phyloP scores from a whole-genome alignment of 2,888 invertebrate species.

The Strigamia maritima region DNA sequence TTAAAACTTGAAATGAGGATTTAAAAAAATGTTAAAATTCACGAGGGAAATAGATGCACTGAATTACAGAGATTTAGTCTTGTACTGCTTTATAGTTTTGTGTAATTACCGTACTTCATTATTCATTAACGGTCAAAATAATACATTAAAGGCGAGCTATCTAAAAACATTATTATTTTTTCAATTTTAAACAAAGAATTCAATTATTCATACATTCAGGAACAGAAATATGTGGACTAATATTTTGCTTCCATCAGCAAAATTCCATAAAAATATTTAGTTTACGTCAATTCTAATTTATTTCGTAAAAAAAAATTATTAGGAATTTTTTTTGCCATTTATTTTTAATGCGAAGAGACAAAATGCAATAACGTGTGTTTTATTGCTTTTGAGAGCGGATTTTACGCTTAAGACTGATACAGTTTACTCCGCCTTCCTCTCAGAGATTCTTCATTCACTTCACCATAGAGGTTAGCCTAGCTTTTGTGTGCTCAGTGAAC shows the following conservation, averaged over 20 bases:
- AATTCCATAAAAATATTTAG: no score
- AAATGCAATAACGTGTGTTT: constrained; percentile 8
- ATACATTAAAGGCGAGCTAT: no score
- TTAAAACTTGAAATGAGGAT: background rate
- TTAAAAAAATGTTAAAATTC: background rate
- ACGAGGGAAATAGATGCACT: background rate
- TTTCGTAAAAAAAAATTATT: no score
- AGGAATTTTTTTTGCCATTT: background rate
- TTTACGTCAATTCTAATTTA: no score
- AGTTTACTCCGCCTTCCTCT: background rate
- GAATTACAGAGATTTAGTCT: background rate
- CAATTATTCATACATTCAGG: no score
- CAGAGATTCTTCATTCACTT: constrained; percentile 1
- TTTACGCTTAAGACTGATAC: constrained; percentile 5
- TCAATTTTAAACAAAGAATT: no score
- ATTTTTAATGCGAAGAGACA: background rate
- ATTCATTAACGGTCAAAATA: background rate
- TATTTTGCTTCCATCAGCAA: no score
- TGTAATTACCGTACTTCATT: background rate
- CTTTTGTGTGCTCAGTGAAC: constrained; percentile 23
- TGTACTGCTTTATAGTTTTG: background rate
- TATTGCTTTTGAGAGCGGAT: background rate
- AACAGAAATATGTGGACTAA: no score
- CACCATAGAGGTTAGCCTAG: constrained; percentile 7
- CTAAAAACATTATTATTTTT: no score